These are phyloP conservation scores for Metopia argyrocephala DNA, from an alignment of 2,888 invertebrate genomes.

Conservation along the genomic window DNA sequence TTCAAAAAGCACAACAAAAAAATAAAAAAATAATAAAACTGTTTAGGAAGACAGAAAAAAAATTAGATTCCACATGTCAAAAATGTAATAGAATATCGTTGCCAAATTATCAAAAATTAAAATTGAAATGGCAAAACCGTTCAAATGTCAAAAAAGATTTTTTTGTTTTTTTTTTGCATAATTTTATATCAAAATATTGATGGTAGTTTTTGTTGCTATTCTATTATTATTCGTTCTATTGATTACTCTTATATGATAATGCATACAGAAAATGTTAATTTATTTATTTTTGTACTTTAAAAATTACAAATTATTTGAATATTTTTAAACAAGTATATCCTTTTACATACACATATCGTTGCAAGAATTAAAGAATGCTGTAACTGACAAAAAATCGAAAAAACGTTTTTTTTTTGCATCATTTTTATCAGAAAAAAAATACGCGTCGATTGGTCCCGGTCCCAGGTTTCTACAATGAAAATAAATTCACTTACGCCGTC, in stretches of 20 bases:
- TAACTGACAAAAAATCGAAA: too few relatives aligned
- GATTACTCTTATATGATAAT: background rate
- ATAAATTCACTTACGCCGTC: too few relatives aligned
- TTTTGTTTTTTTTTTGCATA: constrained; percentile 2
- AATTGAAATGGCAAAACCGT: background rate
- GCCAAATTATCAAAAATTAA: background rate
- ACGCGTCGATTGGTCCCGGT: too few relatives aligned
- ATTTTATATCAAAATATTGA: background rate
- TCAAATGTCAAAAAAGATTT: constrained; percentile 8
- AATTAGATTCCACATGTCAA: background rate
- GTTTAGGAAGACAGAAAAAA: background rate
- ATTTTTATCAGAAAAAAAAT: too few relatives aligned
- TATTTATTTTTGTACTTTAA: too few relatives aligned
- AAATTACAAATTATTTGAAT: too few relatives aligned
- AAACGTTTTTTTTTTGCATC: too few relatives aligned
- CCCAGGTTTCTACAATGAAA: too few relatives aligned
- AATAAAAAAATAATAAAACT: background rate
- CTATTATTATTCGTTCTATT: background rate
- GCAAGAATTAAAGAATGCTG: too few relatives aligned
- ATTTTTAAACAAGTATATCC: too few relatives aligned
- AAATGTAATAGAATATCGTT: background rate
- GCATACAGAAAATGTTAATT: too few relatives aligned
- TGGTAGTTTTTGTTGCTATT: background rate
- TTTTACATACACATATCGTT: too few relatives aligned
- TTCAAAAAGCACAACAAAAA: background rate